Evolutionary conservation across 2,888 invertebrate species (phyloP).

Genomic region (Drosophila prostipennis): DNA sequence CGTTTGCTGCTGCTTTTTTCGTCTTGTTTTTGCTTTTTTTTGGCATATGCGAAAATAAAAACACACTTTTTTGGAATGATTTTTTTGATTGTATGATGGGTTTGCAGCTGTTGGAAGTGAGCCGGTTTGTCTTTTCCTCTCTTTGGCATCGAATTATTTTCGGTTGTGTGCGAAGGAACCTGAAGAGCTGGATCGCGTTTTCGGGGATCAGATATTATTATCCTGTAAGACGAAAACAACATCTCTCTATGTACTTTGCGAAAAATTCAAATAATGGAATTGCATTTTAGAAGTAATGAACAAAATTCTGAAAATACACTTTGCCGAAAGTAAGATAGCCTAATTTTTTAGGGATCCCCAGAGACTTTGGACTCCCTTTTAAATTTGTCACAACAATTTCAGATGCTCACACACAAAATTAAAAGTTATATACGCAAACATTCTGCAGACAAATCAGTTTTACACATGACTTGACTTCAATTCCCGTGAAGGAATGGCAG

Average conservation of each 20-base stretch:
- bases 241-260: too few species aligned
- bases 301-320: too few species aligned
- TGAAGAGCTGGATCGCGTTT: slow-evolving; percentile 6
- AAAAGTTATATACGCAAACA: neutral
- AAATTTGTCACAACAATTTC: slow-evolving; percentile 17
- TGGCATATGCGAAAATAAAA: slow-evolving; percentile 30
- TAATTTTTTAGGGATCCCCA: slow-evolving; percentile 4
- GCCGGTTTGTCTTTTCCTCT: slow-evolving; percentile 59
- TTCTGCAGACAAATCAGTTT: slow-evolving; percentile 37
- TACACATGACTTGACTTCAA: slow-evolving; percentile 29
- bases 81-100: slow-evolving; percentile 47
- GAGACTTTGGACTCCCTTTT: neutral
- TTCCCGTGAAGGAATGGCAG: slow-evolving; percentile 2
- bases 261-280: too few species aligned
- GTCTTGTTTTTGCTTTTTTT: slow-evolving; percentile 24
- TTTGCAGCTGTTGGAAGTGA: slow-evolving; percentile 67
- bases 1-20: slow-evolving; percentile 25
- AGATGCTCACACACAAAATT: slow-evolving; percentile 9
- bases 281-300: too few species aligned
- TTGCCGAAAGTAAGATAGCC: neutral
- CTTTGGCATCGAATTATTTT: slow-evolving; percentile 14
- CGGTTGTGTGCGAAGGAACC: neutral
- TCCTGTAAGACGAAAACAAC: slow-evolving; percentile 5
- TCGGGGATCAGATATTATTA: slow-evolving; percentile 8
- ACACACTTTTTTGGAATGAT: slow-evolving; percentile 42